Percentiles rank a stretch among this genome's conserved stretches.
Conservation (phyloP, 1,140 invertebrate species). For the Pseudachorutes palmiensis region DNA sequence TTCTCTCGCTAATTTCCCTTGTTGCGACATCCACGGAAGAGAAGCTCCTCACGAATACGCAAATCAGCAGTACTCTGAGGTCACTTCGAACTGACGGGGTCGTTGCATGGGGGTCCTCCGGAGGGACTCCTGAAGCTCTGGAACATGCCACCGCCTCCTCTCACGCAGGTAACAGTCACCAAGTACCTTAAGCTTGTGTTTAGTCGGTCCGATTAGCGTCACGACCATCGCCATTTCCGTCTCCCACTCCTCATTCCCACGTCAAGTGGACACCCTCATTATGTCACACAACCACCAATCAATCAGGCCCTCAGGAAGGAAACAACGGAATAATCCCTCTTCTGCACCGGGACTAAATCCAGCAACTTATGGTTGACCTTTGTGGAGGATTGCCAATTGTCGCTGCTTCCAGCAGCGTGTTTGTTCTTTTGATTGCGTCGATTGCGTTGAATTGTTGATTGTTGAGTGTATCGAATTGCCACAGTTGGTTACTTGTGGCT, state of each 20-base stretch:
- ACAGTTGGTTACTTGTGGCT: neutral
- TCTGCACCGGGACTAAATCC: too few species aligned
- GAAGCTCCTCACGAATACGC: neutral
- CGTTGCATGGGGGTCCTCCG: neutral
- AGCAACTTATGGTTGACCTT: too few species aligned
- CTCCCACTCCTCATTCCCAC: neutral
- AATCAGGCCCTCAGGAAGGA: too few species aligned
- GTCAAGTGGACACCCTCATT: too few species aligned
- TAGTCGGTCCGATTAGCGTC: too few species aligned
- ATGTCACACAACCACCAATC: too few species aligned
- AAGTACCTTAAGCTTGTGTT: too few species aligned
- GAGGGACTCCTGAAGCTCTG: neutral
- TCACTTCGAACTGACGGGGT: neutral
- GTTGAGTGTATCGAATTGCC: neutral
- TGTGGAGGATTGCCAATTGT: too few species aligned
- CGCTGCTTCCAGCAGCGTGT: too few species aligned
- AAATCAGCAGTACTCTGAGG: neutral
- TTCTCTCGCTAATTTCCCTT: neutral
- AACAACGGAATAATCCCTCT: too few species aligned
- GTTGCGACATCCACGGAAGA: neutral
- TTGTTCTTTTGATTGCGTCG: too few species aligned
- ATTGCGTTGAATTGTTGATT: too few species aligned
- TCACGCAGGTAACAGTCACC: slow-evolving; percentile 4
- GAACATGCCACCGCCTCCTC: slow-evolving; percentile 7
- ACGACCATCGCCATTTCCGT: neutral